Evolutionary conservation across 2,797 vertebrate species (phyloP), one percentile per base, ranked within the genome.

Genomic region (Merluccius polli): DNA sequence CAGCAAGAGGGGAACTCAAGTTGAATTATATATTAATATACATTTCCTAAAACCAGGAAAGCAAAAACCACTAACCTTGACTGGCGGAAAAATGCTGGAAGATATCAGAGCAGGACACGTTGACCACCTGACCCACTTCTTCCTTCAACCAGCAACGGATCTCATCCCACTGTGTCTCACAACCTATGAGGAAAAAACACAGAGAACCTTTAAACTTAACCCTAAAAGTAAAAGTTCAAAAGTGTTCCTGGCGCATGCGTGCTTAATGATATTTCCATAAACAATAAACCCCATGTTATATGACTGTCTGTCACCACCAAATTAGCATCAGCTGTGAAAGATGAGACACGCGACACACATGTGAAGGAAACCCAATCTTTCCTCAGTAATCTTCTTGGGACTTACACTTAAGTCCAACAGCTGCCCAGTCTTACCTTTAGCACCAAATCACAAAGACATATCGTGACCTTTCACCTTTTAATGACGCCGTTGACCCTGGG

Each of bases 31-130:
- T 9, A 41, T 59, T 16, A 59, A 59, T 59, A 59, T 59, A 59
- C 21, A 9, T 59, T n/a, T 10, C 21, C 21, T 15, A 59, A 21
- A 24, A n/a, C 52, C 52, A 1, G 21, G n/a, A 59, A 9, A 59
- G n/a, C 21, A 21, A n/a, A 59, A 59, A 24, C 21, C 52, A 88
- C 86, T 70, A 24, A 92, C 95, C 95, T 0, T 93, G 93, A 65
- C 87, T 92, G 74, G 87, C 94, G 85, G 94, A 95, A 80, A 96
- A 94, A 88, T 94, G 94, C 87, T 93, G 92, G 77, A 96, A 95
- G 75, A 96, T 90, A 18, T 85, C 92, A 0, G 94, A 92, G 73
- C 95, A 96, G 38, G 95, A 94, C 10, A 95, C 84, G 70, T 94
- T 93, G 76, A 95, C 90, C 79, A 95, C 89, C 80, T 95, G 94